Base-by-base conservation (phyloP, 2,113 vertebrate species). In the Crotalus tigris region DNA sequence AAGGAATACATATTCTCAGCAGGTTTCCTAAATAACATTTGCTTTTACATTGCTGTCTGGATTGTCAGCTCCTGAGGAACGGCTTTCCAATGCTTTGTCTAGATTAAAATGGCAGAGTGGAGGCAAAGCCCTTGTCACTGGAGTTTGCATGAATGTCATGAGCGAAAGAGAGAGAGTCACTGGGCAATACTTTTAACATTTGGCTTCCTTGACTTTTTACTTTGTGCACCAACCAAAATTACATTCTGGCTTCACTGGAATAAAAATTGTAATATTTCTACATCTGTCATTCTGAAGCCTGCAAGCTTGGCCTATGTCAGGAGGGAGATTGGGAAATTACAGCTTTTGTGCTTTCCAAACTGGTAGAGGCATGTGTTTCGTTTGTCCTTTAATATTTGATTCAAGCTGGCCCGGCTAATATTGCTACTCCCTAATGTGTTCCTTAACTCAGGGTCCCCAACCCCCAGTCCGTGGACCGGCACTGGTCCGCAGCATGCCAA, bases 131-230 rank as follows among this genome's bases (percentile, higher is more conserved):
- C 26, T n/a, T 55, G 0, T 0, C 4, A 13, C 11, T 13, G 26
- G 88, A 85, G 57, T 3, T 24, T n/a, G 0, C 0, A 15, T 0
- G n/a, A 29, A 10, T 3, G 15, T 21, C 1, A 0, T 55, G 13
- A 4, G 1, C 3, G 64, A 69, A 69, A 15, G 12, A n/a, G 11
- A 61, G 58, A 61, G 29, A 5, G 61, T 29, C 29, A 69, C n/a
- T 17, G 64, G 64, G n/a, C 64, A 75, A 33, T 17, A 75, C 46
- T 11, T n/a, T 69, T n/a, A 69, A 69, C 13, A 75, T 75, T 75
- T 75, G 69, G n/a, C n/a, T 75, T 75, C n/a, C n/a, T 39, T 69
- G 64, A 69, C 26, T 64, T 69, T 69, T 69, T 5, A n/a, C n/a
- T 15, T 69, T 15, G 4, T 33, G 29, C 64, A 17, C 29, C 64